Evolutionary conservation across 2,113 vertebrate species (phyloP).

Genomic region (Antechinus flavipes): DNA sequence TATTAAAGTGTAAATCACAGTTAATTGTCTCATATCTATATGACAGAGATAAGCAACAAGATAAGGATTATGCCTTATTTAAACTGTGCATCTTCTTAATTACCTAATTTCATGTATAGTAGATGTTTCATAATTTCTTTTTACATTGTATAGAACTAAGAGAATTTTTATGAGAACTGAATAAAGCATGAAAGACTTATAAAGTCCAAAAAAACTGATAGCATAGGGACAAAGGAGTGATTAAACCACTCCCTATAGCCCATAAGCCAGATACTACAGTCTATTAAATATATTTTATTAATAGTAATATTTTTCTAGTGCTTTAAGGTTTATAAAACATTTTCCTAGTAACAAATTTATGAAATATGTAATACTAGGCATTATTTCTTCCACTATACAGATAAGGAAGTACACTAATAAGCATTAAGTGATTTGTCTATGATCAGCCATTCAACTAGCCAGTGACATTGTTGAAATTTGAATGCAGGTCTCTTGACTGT

Average conservation of each 20-base stretch:
- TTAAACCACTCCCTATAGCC: not conserved
- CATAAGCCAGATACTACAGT: conserved; percentile 60
- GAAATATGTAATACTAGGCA: not conserved
- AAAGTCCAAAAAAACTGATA: conserved; percentile 59
- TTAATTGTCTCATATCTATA: not conserved
- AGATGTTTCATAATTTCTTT: not conserved
- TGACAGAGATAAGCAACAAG: not conserved
- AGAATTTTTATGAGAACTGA: not conserved
- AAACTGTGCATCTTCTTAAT: not conserved
- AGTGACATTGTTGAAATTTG: not conserved
- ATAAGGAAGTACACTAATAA: not conserved
- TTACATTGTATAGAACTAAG: not conserved
- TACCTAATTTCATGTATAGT: not conserved
- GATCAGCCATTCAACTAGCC: not conserved
- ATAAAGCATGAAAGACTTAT: conserved; percentile 39
- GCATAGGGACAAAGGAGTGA: conserved; percentile 48
- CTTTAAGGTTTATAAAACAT: not conserved
- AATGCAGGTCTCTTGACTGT: not conserved
- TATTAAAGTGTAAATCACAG: not conserved
- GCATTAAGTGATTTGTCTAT: not conserved
- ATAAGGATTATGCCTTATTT: not conserved
- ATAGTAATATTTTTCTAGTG: conserved; percentile 42
- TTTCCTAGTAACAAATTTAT: not conserved
- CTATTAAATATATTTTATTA: conserved; percentile 77
- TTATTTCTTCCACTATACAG: not conserved